These are phyloP conservation scores for Hepsetus odoe DNA, from an alignment of 2,113 vertebrate genomes.

Conservation along the genomic window DNA sequence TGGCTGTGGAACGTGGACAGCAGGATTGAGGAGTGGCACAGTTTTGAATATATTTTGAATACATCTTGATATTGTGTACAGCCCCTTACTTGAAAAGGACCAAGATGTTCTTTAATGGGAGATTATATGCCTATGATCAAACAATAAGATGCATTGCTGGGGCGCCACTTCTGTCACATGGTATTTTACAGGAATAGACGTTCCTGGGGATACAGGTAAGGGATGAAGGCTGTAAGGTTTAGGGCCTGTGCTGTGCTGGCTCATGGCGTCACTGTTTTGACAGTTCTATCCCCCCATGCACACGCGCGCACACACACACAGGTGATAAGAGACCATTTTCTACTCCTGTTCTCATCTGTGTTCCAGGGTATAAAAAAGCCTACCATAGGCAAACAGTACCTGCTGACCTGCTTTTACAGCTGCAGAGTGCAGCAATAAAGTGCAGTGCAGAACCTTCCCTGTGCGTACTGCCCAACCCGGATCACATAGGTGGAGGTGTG, in stretches of 20 bases:
- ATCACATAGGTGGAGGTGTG: background rate
- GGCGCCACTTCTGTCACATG: background rate
- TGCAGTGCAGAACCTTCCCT: constrained; percentile 6
- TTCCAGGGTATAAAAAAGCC: constrained; percentile 63
- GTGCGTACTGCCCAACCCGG: background rate
- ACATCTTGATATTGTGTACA: constrained; percentile 14
- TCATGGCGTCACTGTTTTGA: constrained; percentile 65
- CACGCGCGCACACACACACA: background rate
- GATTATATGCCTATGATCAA: constrained; percentile 24
- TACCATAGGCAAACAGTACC: constrained; percentile 65
- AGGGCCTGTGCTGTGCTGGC: background rate
- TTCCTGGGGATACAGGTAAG: background rate
- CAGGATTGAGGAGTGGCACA: constrained; percentile 27
- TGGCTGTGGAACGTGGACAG: constrained; percentile 17
- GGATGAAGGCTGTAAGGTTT: constrained; percentile 18
- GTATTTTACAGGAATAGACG: background rate
- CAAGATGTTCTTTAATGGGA: background rate
- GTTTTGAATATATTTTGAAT: constrained; percentile 11
- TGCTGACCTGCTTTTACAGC: constrained; percentile 68
- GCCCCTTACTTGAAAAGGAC: constrained; percentile 2
- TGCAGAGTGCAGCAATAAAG: constrained; percentile 8
- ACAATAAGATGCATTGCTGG: background rate
- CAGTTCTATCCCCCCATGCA: constrained; percentile 35
- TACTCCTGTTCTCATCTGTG: constrained; percentile 69
- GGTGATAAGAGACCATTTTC: constrained; percentile 69